Percentiles rank a stretch among this genome's conserved stretches.
phyloP scores from a whole-genome alignment of 2,113 vertebrate species.

The Regulus satrapa region DNA sequence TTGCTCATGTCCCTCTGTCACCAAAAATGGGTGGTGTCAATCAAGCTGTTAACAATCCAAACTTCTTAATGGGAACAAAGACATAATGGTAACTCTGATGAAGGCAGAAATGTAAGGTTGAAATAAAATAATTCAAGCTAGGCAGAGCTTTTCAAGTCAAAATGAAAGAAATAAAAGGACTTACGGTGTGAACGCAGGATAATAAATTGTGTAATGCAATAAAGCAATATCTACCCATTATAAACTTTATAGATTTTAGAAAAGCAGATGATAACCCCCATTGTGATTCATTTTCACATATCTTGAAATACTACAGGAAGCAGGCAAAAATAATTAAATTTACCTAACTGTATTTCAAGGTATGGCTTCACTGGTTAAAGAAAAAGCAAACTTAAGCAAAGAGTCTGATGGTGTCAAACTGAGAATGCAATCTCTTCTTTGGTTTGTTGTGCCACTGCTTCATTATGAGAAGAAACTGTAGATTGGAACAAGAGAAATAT shows the following conservation, averaged over 20 bases:
- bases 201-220: not conserved
- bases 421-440: slow-evolving; percentile 30
- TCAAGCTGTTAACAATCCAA: not conserved
- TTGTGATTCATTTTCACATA: not conserved
- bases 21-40: not conserved
- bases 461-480: not conserved
- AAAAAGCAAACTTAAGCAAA: slow-evolving; percentile 23
- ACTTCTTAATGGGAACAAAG: not conserved
- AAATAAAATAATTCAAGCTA: not conserved
- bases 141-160: not conserved
- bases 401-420: slow-evolving; percentile 21
- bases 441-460: not conserved
- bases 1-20: not conserved
- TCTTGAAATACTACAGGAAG: slow-evolving; percentile 9
- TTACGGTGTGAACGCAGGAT: not conserved
- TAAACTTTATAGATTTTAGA: not conserved
- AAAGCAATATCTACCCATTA: not conserved
- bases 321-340: slow-evolving; percentile 32
- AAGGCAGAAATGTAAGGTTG: not conserved
- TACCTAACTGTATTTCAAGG: slow-evolving; percentile 37
- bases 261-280: not conserved
- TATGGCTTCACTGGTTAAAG: not conserved
- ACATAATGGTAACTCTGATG: not conserved
- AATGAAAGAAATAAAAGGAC: not conserved
- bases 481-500: not conserved